These are phyloP conservation scores for Mus pahari DNA, from an alignment of 2,113 vertebrate species.

Conservation along the genomic window DNA sequence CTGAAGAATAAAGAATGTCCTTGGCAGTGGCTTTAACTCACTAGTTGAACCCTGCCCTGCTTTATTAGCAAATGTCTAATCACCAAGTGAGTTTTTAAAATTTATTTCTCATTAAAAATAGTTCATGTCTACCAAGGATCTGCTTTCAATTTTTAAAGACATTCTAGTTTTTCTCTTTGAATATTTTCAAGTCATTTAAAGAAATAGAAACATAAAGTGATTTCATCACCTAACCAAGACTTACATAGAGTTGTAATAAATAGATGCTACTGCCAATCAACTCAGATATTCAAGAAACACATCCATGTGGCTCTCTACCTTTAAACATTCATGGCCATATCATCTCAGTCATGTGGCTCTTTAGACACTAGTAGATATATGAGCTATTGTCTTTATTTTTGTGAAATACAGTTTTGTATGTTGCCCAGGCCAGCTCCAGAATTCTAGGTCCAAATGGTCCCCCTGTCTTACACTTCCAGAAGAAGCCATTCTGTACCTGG, in stretches of 20 bases:
- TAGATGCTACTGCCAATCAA: not conserved
- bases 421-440: not conserved
- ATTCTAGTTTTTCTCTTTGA: conserved; percentile 35
- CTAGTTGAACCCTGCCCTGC: conserved; percentile 35
- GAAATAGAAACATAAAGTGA: conserved; percentile 60
- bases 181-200: conserved; percentile 57
- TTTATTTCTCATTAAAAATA: conserved; percentile 65
- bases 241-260: not conserved
- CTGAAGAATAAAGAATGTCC: conserved; percentile 69
- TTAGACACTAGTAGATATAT: not conserved
- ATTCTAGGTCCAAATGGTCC: no score
- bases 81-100: not conserved
- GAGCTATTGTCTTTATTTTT: not conserved
- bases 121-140: conserved; percentile 55
- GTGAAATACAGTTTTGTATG: not conserved
- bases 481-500: not conserved
- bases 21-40: conserved; percentile 30
- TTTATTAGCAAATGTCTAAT: conserved; percentile 58
- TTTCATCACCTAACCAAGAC: conserved; percentile 47
- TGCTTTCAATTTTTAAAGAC: conserved; percentile 69
- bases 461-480: not conserved
- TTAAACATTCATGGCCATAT: conserved; percentile 4
- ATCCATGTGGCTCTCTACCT: not conserved
- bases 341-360: not conserved
- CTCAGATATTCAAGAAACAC: conserved; percentile 11